Evolutionary conservation across 1,140 invertebrate species (phyloP).

Genomic region (Megathymus violae): DNA sequence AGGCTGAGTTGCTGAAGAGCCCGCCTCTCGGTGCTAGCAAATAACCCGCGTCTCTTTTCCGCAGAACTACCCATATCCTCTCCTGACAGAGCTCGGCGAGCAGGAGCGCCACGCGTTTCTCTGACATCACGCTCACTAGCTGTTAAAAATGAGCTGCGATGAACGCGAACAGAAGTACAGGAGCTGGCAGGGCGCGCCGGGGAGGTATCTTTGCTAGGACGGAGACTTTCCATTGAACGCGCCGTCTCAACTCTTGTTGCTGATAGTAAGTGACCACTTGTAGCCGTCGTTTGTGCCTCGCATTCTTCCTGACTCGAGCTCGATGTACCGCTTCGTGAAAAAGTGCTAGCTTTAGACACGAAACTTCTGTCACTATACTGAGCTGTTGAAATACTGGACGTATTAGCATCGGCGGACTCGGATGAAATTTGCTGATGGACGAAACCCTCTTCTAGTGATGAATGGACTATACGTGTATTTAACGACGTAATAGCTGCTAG

Average conservation of each 20-base stretch:
- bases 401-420: slow-evolving; percentile 74
- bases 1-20: slow-evolving; percentile 88
- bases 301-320: slow-evolving; percentile 89
- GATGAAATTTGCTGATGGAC: slow-evolving; percentile 66
- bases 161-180: slow-evolving; percentile 76
- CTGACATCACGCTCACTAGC: slow-evolving; percentile 87
- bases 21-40: slow-evolving; percentile 85
- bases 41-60: slow-evolving; percentile 86
- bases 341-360: slow-evolving; percentile 84
- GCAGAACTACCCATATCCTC: slow-evolving; percentile 85
- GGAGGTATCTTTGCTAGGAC: slow-evolving; percentile 81
- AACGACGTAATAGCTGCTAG: slow-evolving; percentile 70
- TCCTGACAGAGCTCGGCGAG: slow-evolving; percentile 85
- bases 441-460: slow-evolving; percentile 64
- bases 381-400: slow-evolving; percentile 72
- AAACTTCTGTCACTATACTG: slow-evolving; percentile 82
- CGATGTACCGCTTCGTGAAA: slow-evolving; percentile 85
- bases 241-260: slow-evolving; percentile 85
- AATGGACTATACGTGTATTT: slow-evolving; percentile 70
- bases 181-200: slow-evolving; percentile 76
- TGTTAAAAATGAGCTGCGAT: slow-evolving; percentile 85
- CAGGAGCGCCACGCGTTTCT: slow-evolving; percentile 83
- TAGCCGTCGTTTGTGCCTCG: slow-evolving; percentile 80
- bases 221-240: slow-evolving; percentile 88
- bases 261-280: slow-evolving; percentile 84